Evolutionary conservation across 2,113 vertebrate species (phyloP), one percentile per base, ranked within the genome.

Genomic region (Triplophysa dalaica): DNA sequence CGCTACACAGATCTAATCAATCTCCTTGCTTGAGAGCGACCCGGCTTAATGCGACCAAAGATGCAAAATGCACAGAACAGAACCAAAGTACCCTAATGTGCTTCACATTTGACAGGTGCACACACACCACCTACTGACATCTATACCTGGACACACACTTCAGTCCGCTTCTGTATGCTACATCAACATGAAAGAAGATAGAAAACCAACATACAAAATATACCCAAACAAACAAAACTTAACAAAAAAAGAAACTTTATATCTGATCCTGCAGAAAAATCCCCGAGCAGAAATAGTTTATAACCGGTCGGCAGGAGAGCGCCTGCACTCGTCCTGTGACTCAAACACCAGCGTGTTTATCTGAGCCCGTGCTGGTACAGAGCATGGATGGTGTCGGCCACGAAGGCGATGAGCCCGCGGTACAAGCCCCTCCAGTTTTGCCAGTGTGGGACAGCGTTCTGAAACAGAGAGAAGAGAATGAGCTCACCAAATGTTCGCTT

Each of bases 341-440:
- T 60, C 69, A 14, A 24, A 24, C 24, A 24, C 69, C 78, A 84
- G 88, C 22, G 62, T 38, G 81, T 91, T 63, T 88, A 89, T 83
- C 89, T 84, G 87, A 82, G 60, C 61, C 83, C 75, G 3, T 77
- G 83, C 75, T 85, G 85, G 77, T 92, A 90, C 43, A 93, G 85
- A 62, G 90, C 85, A 81, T 87, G 89, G 58, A 93, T 85, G 0
- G 89, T 87, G 81, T 92, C 90, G 9, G 86, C 78, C 73, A 93
- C 74, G 78, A 93, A 90, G 83, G 78, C 84, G 41, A 92, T n/a
- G 54, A 93, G 78, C 24, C 87, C 90, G 19, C 82, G 77, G 82
- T 87, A 91, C 26, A 86, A 61, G 2, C 86, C 90, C 75, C 88
- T 86, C 89, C 87, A 91, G 87, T 89, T 81, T 78, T 86, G 90